Percentiles rank a stretch among this genome's conserved stretches.
Evolutionary conservation across 92 coral and sea anemone species (phyloP).

Genomic region (Actinostola sp.): DNA sequence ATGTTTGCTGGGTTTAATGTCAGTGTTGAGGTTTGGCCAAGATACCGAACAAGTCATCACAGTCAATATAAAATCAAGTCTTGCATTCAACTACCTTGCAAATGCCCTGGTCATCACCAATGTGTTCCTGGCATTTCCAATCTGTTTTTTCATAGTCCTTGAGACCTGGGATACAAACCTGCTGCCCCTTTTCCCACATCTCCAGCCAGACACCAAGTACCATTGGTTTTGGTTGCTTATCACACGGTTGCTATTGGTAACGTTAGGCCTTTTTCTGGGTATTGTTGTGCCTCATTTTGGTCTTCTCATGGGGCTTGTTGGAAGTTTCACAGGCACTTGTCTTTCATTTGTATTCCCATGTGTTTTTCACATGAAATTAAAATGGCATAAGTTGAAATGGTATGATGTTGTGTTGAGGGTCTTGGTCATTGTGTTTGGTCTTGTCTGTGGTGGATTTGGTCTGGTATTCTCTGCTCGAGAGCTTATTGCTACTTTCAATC

Average conservation of each 20-base stretch:
- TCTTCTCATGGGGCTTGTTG: constrained; percentile 84
- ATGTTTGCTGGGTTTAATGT: constrained; percentile 70
- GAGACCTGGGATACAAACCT: constrained; percentile 82
- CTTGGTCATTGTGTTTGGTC: constrained; percentile 71
- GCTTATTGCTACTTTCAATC: constrained; percentile 66
- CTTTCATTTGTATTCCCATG: constrained; percentile 90
- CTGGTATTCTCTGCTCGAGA: constrained; percentile 82
- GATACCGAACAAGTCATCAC: constrained; percentile 82
- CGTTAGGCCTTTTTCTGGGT: constrained; percentile 74
- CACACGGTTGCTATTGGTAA: constrained; percentile 70
- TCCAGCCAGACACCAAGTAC: constrained; percentile 55
- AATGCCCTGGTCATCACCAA: constrained; percentile 75
- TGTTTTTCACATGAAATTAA: constrained; percentile 77
- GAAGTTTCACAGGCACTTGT: constrained; percentile 90
- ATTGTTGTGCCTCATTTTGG: constrained; percentile 89
- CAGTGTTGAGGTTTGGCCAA: constrained; percentile 77
- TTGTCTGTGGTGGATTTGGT: constrained; percentile 85
- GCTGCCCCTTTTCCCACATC: constrained; percentile 79
- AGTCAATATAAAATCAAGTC: constrained; percentile 71
- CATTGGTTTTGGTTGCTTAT: constrained; percentile 87
- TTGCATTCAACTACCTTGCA: constrained; percentile 70
- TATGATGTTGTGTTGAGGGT: constrained; percentile 63
- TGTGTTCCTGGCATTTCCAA: constrained; percentile 88
- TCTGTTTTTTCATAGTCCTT: constrained; percentile 81
- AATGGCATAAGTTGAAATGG: constrained; percentile 77